These are phyloP conservation scores for Epizoanthus stellaris DNA, from an alignment of 92 coral and sea anemone genomes.

Conservation along the genomic window DNA sequence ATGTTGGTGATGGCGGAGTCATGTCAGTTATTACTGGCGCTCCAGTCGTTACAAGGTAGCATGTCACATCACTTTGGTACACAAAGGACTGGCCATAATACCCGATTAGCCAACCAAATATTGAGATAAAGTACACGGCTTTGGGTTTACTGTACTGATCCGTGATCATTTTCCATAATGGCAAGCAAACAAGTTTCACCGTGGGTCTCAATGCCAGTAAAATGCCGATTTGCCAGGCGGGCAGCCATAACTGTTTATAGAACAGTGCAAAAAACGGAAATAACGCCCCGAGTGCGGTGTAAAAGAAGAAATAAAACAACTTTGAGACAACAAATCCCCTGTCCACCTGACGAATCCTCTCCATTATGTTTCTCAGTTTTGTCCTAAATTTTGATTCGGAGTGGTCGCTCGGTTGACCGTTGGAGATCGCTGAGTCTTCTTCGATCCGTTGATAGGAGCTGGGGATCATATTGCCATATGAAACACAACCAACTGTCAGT, in stretches of 20 bases:
- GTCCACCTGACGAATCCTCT: constrained; percentile 50
- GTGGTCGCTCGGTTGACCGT: constrained; percentile 39
- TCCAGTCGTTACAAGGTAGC: constrained; percentile 39
- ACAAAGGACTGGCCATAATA: constrained; percentile 89
- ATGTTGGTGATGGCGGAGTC: not conserved
- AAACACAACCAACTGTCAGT: not conserved
- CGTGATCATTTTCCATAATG: constrained; percentile 88
- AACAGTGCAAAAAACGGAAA: constrained; percentile 87
- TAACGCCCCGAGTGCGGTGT: constrained; percentile 84
- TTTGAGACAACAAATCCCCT: constrained; percentile 81
- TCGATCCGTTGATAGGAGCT: constrained; percentile 78
- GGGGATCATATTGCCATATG: constrained; percentile 65
- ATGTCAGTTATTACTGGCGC: not conserved
- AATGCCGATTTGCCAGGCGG: constrained; percentile 81
- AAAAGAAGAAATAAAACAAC: constrained; percentile 85
- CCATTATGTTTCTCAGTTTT: constrained; percentile 44
- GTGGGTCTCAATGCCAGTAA: constrained; percentile 85
- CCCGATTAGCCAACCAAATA: constrained; percentile 87
- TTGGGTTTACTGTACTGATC: constrained; percentile 79
- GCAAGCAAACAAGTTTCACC: constrained; percentile 84
- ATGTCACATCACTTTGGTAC: constrained; percentile 60
- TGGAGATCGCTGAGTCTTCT: constrained; percentile 64
- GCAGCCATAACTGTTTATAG: constrained; percentile 89
- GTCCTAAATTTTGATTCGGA: constrained; percentile 54
- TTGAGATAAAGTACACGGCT: constrained; percentile 88